Evolutionary conservation across 2,113 vertebrate species (phyloP).

Genomic region (Solenodon paradoxus): DNA sequence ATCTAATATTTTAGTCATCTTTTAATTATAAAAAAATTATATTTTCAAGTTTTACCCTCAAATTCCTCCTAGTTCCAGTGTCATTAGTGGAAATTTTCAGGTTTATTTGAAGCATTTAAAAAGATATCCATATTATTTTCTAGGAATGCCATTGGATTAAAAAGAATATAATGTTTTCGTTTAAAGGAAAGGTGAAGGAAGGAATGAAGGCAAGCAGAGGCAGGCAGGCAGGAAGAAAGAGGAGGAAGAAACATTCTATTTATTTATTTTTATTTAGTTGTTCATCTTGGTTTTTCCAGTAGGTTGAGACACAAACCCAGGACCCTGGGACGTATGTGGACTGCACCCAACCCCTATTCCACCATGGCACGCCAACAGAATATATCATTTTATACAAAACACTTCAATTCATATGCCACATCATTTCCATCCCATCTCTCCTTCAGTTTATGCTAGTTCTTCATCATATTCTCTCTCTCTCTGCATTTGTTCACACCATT

Average conservation of each 20-base stretch:
- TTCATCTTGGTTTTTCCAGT: no score
- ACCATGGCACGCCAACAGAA: no score
- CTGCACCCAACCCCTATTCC: no score
- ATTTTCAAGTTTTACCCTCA: slow-evolving; percentile 60
- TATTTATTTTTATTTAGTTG: no score
- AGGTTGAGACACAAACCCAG: no score
- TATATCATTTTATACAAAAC: slow-evolving; percentile 60
- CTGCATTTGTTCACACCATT: background rate
- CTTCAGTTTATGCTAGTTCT: background rate
- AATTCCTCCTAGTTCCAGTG: slow-evolving; percentile 60
- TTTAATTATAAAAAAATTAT: slow-evolving; percentile 52
- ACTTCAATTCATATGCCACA: background rate
- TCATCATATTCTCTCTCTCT: background rate
- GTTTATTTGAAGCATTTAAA: slow-evolving; percentile 71
- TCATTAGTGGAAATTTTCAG: slow-evolving; percentile 49
- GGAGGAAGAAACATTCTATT: no score
- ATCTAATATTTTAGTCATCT: background rate
- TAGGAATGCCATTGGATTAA: slow-evolving; percentile 83
- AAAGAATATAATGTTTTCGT: no score
- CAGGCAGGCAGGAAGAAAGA: no score
- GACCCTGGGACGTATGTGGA: no score
- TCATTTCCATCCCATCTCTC: slow-evolving; percentile 44
- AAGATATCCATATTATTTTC: slow-evolving; percentile 66
- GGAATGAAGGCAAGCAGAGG: no score
- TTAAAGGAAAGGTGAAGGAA: no score